Conservation (phyloP, 2,113 vertebrate species). For the Craseonycteris thonglongyai region DNA sequence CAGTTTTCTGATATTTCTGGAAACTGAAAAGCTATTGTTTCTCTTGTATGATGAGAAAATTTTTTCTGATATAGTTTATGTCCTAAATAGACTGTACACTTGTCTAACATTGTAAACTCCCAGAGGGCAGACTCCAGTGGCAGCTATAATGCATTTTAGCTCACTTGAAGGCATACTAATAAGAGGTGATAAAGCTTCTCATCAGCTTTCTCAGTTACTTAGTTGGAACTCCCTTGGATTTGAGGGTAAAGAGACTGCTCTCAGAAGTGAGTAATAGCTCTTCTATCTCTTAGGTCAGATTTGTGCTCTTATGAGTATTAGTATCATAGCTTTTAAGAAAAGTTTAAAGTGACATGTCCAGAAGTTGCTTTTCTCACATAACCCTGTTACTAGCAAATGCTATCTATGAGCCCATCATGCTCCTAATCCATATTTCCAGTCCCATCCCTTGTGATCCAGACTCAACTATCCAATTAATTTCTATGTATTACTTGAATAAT, state of each 20-base stretch:
- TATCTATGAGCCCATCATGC: background rate
- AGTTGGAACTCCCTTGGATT: background rate
- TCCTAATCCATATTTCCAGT: background rate
- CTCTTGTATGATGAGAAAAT: background rate
- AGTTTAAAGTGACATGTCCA: background rate
- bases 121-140: conserved; percentile 18
- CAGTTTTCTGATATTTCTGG: conserved; percentile 18
- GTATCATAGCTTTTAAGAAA: background rate
- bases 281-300: background rate
- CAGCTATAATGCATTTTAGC: conserved; percentile 15
- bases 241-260: background rate
- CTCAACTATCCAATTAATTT: background rate
- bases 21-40: background rate
- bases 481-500: background rate
- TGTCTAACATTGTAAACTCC: conserved; percentile 32
- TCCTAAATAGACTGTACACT: background rate
- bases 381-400: background rate
- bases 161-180: conserved; percentile 10
- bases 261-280: background rate
- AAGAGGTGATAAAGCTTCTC: conserved; percentile 11
- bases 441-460: background rate
- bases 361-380: background rate
- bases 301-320: background rate
- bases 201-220: background rate
- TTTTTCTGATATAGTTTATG: conserved; percentile 16